These are phyloP conservation scores for Trichonephila clavata DNA, from an alignment of 1,140 invertebrate genomes.

Conservation along the genomic window DNA sequence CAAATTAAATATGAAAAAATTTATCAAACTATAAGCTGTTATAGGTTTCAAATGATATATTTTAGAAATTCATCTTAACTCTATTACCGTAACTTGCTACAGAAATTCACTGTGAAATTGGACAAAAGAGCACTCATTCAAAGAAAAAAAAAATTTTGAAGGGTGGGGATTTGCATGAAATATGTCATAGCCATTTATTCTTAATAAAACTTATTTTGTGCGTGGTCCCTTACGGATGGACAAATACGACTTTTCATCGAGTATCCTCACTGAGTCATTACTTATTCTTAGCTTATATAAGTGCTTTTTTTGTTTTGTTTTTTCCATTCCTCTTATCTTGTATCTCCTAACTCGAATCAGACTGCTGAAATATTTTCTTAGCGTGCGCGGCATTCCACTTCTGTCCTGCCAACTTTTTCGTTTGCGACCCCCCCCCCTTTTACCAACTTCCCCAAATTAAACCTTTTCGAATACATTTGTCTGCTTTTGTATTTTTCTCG, in stretches of 20 bases:
- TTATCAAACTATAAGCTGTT: no score
- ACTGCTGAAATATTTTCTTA: conserved; percentile 24
- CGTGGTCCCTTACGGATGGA: background rate
- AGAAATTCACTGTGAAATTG: no score
- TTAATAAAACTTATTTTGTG: background rate
- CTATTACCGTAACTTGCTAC: no score
- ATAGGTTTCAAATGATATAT: no score
- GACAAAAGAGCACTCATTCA: no score
- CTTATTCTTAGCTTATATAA: conserved; percentile 56
- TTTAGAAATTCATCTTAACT: no score
- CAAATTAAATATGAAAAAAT: no score
- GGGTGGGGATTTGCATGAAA: no score
- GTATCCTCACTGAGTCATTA: conserved; percentile 57
- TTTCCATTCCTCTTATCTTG: conserved; percentile 8
- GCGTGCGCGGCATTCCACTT: conserved; percentile 18
- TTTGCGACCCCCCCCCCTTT: background rate
- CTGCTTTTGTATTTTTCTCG: background rate
- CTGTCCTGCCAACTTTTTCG: conserved; percentile 23
- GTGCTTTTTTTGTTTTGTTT: background rate
- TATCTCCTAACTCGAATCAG: conserved; percentile 13
- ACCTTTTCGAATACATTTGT: conserved; percentile 44
- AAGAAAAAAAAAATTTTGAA: no score
- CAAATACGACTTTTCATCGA: conserved; percentile 57
- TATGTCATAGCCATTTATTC: no score
- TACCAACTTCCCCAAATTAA: conserved; percentile 40